Evolutionary conservation across 2,113 vertebrate species (phyloP).

Genomic region (Callocephalon fimbriatum): DNA sequence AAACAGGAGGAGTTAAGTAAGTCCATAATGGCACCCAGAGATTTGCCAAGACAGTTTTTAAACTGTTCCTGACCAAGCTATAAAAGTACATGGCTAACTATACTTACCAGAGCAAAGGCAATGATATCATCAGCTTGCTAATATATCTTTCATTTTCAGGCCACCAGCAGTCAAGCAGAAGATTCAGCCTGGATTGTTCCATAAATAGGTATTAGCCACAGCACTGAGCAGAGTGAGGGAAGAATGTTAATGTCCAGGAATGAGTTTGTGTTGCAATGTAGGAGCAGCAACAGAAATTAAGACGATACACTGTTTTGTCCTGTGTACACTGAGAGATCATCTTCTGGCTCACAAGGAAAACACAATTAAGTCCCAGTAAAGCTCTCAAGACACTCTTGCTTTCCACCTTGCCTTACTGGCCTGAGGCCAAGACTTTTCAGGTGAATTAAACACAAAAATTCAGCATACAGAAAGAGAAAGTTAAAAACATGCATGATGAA

Average conservation of each 20-base stretch:
- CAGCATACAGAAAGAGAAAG: neutral
- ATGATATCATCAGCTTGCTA: neutral
- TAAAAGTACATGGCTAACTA: neutral
- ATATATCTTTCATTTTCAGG: neutral
- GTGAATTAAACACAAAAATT: neutral
- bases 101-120: neutral
- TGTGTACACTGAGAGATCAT: neutral
- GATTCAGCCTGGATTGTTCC: neutral
- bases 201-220: neutral
- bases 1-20: constrained; percentile 40
- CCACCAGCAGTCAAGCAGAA: neutral
- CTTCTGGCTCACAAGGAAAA: neutral
- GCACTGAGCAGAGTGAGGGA: neutral
- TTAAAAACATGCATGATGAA: neutral
- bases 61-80: neutral
- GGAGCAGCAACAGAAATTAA: neutral
- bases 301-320: neutral
- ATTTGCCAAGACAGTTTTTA: constrained; percentile 51
- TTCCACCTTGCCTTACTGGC: neutral
- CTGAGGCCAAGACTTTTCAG: neutral
- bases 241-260: neutral
- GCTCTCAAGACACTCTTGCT: neutral
- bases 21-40: constrained; percentile 52
- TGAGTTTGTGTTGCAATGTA: neutral
- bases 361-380: neutral